Conservation (phyloP, 2,113 vertebrate species). For the Lophotis ruficrista region DNA sequence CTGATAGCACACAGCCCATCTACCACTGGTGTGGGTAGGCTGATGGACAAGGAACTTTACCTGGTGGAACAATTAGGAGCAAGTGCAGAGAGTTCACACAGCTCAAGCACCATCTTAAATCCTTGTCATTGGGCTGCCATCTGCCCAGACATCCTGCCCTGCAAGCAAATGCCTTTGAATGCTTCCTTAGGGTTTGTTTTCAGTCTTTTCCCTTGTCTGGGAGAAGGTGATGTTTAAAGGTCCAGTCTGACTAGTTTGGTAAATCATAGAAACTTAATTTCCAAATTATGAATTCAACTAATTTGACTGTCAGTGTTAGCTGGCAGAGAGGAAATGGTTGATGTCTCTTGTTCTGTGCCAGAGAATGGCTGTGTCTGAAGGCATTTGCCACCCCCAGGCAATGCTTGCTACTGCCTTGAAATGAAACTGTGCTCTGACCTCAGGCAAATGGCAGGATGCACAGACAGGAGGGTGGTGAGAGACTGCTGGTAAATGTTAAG, state of each 20-base stretch:
- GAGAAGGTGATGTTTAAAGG: not conserved
- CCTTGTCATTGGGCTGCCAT: not conserved
- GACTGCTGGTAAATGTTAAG: conserved; percentile 20
- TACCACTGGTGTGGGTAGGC: not conserved
- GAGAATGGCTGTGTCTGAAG: not conserved
- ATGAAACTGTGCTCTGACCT: not conserved
- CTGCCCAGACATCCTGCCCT: not conserved
- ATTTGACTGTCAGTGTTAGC: not conserved
- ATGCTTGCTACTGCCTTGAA: not conserved
- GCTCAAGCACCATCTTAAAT: not conserved
- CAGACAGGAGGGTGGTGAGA: not conserved
- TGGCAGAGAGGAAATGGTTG: not conserved
- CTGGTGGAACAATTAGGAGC: not conserved
- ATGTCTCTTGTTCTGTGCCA: not conserved
- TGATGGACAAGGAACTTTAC: not conserved
- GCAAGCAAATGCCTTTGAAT: not conserved
- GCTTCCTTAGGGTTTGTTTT: not conserved
- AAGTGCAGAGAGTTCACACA: not conserved
- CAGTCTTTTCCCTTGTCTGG: not conserved
- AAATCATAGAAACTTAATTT: not conserved
- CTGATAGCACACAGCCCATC: not conserved
- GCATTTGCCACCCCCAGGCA: not conserved
- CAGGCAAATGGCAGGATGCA: conserved; percentile 20
- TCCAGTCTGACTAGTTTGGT: not conserved
- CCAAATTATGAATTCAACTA: not conserved